Conservation (phyloP, 2,113 vertebrate genomes). For the Herpetotheres cachinnans region DNA sequence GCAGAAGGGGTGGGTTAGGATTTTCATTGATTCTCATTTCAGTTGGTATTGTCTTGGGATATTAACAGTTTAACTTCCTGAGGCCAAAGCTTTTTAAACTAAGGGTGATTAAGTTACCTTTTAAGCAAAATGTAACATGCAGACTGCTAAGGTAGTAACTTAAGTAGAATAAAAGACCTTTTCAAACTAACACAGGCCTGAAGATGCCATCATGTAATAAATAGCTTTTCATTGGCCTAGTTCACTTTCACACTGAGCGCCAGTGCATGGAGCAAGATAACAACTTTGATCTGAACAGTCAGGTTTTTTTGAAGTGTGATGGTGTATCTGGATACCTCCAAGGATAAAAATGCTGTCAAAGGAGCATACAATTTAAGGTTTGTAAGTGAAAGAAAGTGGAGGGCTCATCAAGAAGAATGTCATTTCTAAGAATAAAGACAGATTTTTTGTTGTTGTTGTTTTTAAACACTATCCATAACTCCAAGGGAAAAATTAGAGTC, state of each 20-base stretch:
- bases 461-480: neutral
- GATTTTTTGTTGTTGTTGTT: neutral
- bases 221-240: neutral
- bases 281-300: neutral
- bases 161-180: neutral
- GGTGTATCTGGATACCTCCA: neutral
- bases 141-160: neutral
- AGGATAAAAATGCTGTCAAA: neutral
- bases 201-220: neutral
- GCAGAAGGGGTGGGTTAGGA: neutral
- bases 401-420: neutral
- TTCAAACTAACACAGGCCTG: neutral
- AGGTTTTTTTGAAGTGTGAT: neutral
- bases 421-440: neutral
- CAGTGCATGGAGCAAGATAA: neutral
- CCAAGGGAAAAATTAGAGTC: neutral
- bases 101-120: neutral
- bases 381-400: neutral
- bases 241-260: neutral
- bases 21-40: neutral
- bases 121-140: neutral
- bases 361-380: neutral
- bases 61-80: neutral
- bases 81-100: neutral
- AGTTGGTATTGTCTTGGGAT: neutral